Percentiles rank a stretch among this genome's conserved stretches.
These are phyloP conservation scores for Chelidonichthys spinosus DNA, from an alignment of 2,797 vertebrate genomes.

Conservation along the genomic window DNA sequence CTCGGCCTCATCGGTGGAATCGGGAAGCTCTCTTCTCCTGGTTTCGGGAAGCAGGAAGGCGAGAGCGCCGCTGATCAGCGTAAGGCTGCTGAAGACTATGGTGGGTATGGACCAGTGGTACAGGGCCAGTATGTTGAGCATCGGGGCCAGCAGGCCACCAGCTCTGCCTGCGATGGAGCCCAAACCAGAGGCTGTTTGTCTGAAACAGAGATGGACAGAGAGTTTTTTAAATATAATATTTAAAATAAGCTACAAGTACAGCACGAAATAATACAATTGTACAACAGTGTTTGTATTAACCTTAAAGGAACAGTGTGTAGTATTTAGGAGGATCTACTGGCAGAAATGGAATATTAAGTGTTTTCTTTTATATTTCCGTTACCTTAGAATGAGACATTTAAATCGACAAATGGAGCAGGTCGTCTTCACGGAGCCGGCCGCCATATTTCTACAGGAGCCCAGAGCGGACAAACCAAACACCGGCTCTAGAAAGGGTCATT, in stretches of 20 bases:
- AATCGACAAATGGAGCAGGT: too few species aligned
- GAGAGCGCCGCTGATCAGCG: constrained; percentile 72
- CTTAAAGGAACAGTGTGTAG: too few species aligned
- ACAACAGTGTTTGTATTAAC: neutral
- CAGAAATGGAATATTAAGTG: too few species aligned
- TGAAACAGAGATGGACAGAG: constrained; percentile 51
- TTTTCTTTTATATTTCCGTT: too few species aligned
- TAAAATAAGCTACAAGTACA: neutral
- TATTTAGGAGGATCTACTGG: too few species aligned
- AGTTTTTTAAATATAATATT: too few species aligned
- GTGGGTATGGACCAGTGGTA: constrained; percentile 78
- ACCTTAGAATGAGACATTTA: too few species aligned
- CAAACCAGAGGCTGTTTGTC: constrained; percentile 84
- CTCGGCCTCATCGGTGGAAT: constrained; percentile 55
- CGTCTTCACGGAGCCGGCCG: too few species aligned
- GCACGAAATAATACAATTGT: neutral
- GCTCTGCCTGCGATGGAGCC: constrained; percentile 71
- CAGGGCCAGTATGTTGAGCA: constrained; percentile 78
- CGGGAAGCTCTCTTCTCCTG: constrained; percentile 66
- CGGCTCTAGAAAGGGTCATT: too few species aligned
- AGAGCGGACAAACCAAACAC: too few species aligned
- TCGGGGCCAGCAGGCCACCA: constrained; percentile 77
- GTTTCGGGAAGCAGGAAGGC: constrained; percentile 86
- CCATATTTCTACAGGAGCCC: too few species aligned
- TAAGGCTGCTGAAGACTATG: constrained; percentile 73